A percentile compares a stretch with the other conserved stretches of the same genome.
These are phyloP conservation scores for Entosphenus tridentatus DNA, from an alignment of 2,113 vertebrate genomes.

Conservation along the genomic window DNA sequence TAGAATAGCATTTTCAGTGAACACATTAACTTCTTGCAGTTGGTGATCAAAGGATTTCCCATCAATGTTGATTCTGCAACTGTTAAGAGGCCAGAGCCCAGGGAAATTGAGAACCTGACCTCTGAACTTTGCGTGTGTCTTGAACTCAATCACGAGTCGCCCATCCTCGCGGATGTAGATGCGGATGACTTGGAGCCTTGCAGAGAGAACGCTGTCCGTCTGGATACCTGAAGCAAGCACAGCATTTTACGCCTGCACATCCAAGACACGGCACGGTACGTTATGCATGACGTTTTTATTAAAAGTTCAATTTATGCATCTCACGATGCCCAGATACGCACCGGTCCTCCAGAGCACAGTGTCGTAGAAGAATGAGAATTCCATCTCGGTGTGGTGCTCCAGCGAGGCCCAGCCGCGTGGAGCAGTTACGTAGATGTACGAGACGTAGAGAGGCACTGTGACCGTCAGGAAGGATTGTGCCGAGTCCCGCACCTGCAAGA, in stretches of 20 bases:
- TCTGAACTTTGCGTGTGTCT: slow-evolving; percentile 92
- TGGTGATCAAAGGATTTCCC: too few species aligned
- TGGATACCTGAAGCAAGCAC: slow-evolving; percentile 45
- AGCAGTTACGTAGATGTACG: slow-evolving; percentile 83
- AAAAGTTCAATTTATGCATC: too few species aligned
- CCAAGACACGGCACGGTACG: too few species aligned
- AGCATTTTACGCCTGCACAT: too few species aligned
- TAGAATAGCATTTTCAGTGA: too few species aligned
- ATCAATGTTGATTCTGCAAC: too few species aligned
- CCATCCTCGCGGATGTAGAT: slow-evolving; percentile 91
- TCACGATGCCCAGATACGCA: slow-evolving; percentile 12
- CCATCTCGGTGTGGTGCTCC: slow-evolving; percentile 97
- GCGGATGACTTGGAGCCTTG: slow-evolving; percentile 74
- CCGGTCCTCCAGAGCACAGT: slow-evolving; percentile 94
- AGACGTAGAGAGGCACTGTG: slow-evolving; percentile 77
- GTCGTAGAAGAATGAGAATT: slow-evolving; percentile 97
- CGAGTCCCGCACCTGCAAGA: slow-evolving; percentile 65
- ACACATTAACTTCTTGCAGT: too few species aligned
- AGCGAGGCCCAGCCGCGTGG: slow-evolving; percentile 87
- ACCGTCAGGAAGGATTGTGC: slow-evolving; percentile 92
- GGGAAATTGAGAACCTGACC: slow-evolving; percentile 21
- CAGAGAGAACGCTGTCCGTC: slow-evolving; percentile 84
- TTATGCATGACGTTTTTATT: too few species aligned
- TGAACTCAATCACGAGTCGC: slow-evolving; percentile 84
- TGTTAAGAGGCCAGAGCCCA: too few species aligned